Conservation (phyloP, 2,888 invertebrate species). For the Cerastis rubricosa region DNA sequence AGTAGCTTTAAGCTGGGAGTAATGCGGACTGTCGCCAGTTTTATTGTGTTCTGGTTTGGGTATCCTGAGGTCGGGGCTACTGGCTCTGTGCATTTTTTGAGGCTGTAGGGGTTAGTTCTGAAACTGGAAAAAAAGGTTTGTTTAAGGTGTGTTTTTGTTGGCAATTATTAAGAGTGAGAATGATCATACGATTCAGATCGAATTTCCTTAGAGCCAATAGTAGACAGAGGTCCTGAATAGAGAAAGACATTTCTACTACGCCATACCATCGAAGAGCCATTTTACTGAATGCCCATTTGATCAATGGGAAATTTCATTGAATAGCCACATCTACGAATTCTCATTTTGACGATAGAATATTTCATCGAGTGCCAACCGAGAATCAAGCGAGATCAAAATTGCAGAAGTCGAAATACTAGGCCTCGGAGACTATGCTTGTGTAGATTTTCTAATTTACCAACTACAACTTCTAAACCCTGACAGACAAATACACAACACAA, state of each 20-base stretch:
- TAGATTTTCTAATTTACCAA: not conserved
- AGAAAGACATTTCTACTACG: too few species aligned
- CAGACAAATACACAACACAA: not conserved
- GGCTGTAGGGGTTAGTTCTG: conserved; percentile 61
- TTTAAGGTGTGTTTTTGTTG: not conserved
- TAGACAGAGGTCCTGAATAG: too few species aligned
- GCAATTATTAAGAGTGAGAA: not conserved
- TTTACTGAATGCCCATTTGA: too few species aligned
- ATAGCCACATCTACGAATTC: too few species aligned
- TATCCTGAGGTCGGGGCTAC: conserved; percentile 26
- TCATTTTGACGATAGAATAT: too few species aligned
- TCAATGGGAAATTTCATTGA: too few species aligned
- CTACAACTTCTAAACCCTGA: not conserved
- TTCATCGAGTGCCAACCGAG: too few species aligned
- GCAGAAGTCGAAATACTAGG: not conserved
- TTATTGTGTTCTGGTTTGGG: conserved; percentile 70
- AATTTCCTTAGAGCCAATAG: too few species aligned
- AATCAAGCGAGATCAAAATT: too few species aligned
- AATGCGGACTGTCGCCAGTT: conserved; percentile 77
- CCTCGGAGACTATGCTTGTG: not conserved
- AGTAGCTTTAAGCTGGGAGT: conserved; percentile 77
- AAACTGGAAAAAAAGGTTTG: conserved; percentile 59
- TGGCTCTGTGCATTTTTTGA: conserved; percentile 64
- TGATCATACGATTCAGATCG: not conserved
- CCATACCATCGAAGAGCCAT: too few species aligned